phyloP scores from a whole-genome alignment of 1,140 invertebrate species.

The Branchinecta lynchi region DNA sequence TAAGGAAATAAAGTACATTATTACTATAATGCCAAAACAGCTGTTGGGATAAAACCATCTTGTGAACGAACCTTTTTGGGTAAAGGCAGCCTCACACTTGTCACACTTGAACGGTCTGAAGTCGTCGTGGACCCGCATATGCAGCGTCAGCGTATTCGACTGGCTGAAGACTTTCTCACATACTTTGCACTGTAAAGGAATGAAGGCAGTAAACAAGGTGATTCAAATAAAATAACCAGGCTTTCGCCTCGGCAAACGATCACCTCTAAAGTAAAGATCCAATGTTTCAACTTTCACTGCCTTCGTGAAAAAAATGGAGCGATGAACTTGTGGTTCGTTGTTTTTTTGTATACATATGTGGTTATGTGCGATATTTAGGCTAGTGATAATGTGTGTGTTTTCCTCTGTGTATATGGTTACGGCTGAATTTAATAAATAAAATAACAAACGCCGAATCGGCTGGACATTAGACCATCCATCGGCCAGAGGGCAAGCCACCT shows the following conservation, averaged over 20 bases:
- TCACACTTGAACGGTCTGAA: neutral
- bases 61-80: neutral
- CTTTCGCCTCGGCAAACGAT: neutral
- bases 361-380: no score
- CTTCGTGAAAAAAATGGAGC: no score
- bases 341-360: no score
- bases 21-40: no score
- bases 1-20: no score
- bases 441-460: neutral
- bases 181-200: neutral
- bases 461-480: no score
- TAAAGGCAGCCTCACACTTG: neutral
- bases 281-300: no score
- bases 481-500: no score
- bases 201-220: neutral
- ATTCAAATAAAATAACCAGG: neutral
- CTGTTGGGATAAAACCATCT: neutral
- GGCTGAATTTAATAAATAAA: neutral
- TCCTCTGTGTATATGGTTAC: neutral
- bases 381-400: neutral
- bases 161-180: neutral
- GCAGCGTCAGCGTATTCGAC: neutral
- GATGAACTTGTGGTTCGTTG: no score
- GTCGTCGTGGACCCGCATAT: neutral
- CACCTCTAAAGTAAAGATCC: neutral